Base-by-base conservation (phyloP, 2,797 vertebrate species). In the Hozukius guyotensis region DNA sequence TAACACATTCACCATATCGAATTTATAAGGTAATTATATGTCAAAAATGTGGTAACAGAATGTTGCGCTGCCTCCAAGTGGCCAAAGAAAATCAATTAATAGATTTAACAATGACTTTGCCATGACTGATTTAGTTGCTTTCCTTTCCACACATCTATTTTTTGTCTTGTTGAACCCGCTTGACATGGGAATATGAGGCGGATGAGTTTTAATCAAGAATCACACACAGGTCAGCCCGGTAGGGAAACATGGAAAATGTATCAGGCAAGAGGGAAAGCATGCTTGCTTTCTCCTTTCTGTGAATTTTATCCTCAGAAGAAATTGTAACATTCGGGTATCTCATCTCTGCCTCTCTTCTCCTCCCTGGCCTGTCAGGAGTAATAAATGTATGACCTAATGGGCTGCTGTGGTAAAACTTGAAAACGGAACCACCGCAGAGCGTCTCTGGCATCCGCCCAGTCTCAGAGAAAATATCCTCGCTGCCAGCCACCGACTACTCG, bases 311-410 rank as follows among this genome's bases (percentile, higher is more conserved):
- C 24, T 74, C 46, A 8, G 18, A 72, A 71, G 14, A 71, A 67
- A 81, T 46, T 11, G 42, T 13, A 61, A 72, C 63, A 85, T 76
- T 64, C 52, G 38, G 11, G 25, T 67, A 31, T 75, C 32, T 82
- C 31, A 32, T 81, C 36, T 82, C 55, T 56, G 70, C 42, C 36
- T 86, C 59, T 61, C 46, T 14, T 67, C 83, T 65, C 67, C 36
- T 84, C 70, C 55, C 66, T 22, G 56, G 65, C 72, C 68, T 85
- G 75, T 80, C 82, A 82, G 18, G 46, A 79, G 81, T 82, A 87
- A 90, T 93, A 80, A 77, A 87, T 61, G 64, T 72, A 68, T 77
- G 86, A 85, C 83, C 86, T 87, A 87, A 90, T 80, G 73, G 85
- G 75, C 70, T 72, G 78, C 74, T 69, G 77, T 85, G 87, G 80